A percentile compares a stretch with the other conserved stretches of the same genome.
These are phyloP conservation scores for Dryobotodes eremita DNA, from an alignment of 2,888 invertebrate species.

Conservation along the genomic window DNA sequence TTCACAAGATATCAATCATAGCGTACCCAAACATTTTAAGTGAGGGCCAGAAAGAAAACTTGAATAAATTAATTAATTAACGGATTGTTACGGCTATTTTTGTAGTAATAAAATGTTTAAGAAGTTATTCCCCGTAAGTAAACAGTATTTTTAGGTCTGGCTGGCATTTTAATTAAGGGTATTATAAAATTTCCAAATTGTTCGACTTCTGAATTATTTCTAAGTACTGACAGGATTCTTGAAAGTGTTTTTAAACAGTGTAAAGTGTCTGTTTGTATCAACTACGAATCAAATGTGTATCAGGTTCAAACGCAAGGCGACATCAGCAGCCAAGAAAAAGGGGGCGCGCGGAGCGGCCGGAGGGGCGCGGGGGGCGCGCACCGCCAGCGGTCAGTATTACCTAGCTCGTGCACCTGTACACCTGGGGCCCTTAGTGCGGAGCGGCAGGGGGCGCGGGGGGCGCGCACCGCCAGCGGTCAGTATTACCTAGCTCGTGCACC, in stretches of 20 bases:
- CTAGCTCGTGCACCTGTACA: background rate
- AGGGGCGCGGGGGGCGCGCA: constrained; percentile 31
- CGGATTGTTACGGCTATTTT: background rate
- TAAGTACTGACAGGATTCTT: too few relatives aligned
- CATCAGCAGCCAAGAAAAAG: constrained; percentile 82
- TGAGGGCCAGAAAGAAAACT: background rate
- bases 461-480: too few relatives aligned
- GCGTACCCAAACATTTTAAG: background rate
- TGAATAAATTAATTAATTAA: too few relatives aligned
- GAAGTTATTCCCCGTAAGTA: background rate
- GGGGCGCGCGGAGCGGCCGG: constrained; percentile 68
- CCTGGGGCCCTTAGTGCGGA: too few relatives aligned
- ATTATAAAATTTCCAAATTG: too few relatives aligned
- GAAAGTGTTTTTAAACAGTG: background rate
- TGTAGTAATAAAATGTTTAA: background rate
- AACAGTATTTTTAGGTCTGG: background rate
- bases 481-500: too few relatives aligned
- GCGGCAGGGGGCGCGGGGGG: too few relatives aligned
- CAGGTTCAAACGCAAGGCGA: constrained; percentile 79
- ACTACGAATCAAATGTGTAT: background rate
- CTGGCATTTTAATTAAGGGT: too few relatives aligned
- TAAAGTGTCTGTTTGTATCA: background rate
- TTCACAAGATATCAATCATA: background rate
- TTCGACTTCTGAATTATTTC: background rate
- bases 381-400: constrained; percentile 18